Conservation (phyloP, 2,888 invertebrate species). For the Monopis laevigella region DNA sequence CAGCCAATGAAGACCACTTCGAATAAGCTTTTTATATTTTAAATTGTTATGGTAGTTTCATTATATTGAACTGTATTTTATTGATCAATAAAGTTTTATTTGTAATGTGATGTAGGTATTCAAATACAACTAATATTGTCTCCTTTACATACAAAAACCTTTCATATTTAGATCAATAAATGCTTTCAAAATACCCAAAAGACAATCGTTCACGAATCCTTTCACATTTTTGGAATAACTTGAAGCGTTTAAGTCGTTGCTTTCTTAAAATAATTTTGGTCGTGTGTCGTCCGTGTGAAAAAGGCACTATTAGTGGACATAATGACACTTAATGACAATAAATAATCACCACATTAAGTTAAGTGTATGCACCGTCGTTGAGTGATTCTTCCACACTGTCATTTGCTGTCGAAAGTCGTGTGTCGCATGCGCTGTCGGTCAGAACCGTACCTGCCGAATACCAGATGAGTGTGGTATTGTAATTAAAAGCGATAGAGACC, state of each 20-base stretch:
- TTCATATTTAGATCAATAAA: not conserved
- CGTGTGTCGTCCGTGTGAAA: conserved; percentile 36
- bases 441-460: no score
- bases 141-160: no score
- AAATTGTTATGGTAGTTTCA: no score
- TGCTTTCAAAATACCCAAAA: not conserved
- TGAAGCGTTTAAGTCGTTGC: conserved; percentile 32
- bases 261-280: conserved; percentile 43
- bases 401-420: conserved; percentile 7
- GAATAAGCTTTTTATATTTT: no score
- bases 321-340: conserved; percentile 58
- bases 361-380: conserved; percentile 23
- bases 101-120: no score
- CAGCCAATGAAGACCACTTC: no score
- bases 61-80: no score
- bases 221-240: conserved; percentile 44
- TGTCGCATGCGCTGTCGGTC: not conserved
- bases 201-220: conserved; percentile 19
- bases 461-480: no score
- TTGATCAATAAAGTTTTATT: no score
- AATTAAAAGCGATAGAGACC: no score
- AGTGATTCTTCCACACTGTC: conserved; percentile 5
- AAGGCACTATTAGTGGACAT: conserved; percentile 45
- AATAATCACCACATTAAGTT: conserved; percentile 44
- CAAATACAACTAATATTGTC: no score